phyloP scores from a whole-genome alignment of 2,797 vertebrate species.

The Semotilus atromaculatus region DNA sequence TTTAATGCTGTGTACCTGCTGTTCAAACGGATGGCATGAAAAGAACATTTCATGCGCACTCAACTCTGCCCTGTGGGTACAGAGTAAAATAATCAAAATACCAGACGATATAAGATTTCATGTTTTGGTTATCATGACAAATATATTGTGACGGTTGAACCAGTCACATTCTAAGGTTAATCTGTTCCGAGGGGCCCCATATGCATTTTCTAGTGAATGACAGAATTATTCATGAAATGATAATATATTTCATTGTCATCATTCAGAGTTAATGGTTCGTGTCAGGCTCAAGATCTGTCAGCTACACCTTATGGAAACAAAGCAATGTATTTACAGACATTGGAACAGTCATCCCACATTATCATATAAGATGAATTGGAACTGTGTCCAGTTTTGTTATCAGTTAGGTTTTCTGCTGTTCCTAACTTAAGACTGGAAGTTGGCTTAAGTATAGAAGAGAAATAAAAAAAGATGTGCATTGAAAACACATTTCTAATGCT shows the following conservation, averaged over 20 bases:
- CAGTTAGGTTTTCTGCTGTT: not conserved
- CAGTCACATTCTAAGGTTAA: slow-evolving; percentile 11
- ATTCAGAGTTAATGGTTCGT: slow-evolving; percentile 16
- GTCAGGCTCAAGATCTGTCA: slow-evolving; percentile 2
- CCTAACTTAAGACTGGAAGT: not conserved
- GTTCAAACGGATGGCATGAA: not conserved
- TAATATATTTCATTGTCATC: slow-evolving; percentile 12
- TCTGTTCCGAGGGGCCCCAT: not conserved
- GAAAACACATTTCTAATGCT: not conserved
- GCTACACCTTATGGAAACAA: not conserved
- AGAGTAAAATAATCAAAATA: slow-evolving; percentile 16
- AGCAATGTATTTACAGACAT: not conserved
- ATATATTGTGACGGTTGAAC: slow-evolving; percentile 14
- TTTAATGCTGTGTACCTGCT: slow-evolving; percentile 42
- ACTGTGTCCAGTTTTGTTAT: not conserved
- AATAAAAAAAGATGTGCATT: not conserved
- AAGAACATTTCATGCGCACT: not conserved
- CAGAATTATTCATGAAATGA: slow-evolving; percentile 17
- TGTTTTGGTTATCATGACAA: slow-evolving; percentile 21
- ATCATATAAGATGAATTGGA: not conserved
- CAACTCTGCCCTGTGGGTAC: slow-evolving; percentile 22
- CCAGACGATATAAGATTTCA: slow-evolving; percentile 27
- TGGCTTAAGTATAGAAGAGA: not conserved
- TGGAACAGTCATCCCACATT: not conserved
- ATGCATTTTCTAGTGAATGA: not conserved